Base-by-base conservation (phyloP, 1,140 invertebrate species). In the Anastatus disparis region DNA sequence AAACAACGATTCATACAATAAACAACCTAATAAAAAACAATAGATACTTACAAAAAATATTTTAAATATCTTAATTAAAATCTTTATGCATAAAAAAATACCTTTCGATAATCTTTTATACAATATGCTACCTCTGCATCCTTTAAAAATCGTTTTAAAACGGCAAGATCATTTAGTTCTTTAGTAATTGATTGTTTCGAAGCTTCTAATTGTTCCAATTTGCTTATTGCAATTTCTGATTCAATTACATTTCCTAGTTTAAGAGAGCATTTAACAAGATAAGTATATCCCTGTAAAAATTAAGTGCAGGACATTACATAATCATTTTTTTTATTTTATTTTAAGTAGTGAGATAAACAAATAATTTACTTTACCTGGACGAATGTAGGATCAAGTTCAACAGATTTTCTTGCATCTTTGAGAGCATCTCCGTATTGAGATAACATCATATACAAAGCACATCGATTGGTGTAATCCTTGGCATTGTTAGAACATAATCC, bases 391-490 rank as follows among this genome's bases (percentile, higher is more conserved):
- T 98, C 95, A 42, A 97, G 77, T 46, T 89, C 85, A 24, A 96
- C 87, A 62, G 94, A 89, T 82, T 91, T 91, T 71, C 93, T 89
- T 22, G 94, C 92, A 88, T 98, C 96, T 72, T 90, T 90, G 15
- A 97, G 81, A 17, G 95, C 96, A 73, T 93, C 90, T 76, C 89
- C 89, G 80, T 93, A 97, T 76, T 92, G 91, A 64, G 91, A 90
- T 59, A 97, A 80, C 96, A 97, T 98, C 89, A 98, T 94, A 78
- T 93, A 94, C 82, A 95, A 96, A 27, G 96, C 96, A 50, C 95
- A 90, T 77, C 96, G 88, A 83, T 98, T 98, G 63, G 93, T 92
- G 86, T 97, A 97, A 80, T 95, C 97, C 9, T 92, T 87, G 52
- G 95, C 89, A 85, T 88, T 89, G 29, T 92, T 87, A 42, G 93